Conservation (phyloP, 2,888 invertebrate species). For the Fragum whitleyi region DNA sequence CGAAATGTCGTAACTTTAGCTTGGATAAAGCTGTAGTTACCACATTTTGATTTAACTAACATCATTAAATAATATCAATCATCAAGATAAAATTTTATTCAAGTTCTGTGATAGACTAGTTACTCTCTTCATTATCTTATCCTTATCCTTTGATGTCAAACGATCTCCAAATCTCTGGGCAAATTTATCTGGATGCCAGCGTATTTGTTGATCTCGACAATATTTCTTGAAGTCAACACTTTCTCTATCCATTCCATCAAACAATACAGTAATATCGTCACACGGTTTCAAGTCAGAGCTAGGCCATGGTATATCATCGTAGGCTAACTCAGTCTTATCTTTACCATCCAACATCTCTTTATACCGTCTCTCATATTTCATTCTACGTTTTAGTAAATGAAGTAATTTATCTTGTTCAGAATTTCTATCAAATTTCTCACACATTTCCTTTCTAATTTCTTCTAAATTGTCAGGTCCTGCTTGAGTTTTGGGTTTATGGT, state of each 20-base stretch:
- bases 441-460: slow-evolving; percentile 70
- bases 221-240: slow-evolving; percentile 70
- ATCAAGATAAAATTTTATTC: slow-evolving; percentile 66
- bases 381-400: slow-evolving; percentile 59
- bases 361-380: slow-evolving; percentile 71
- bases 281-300: slow-evolving; percentile 49
- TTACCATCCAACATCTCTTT: slow-evolving; percentile 53
- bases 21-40: too few species aligned
- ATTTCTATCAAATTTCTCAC: slow-evolving; percentile 67
- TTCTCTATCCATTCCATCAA: slow-evolving; percentile 71
- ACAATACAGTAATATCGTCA: slow-evolving; percentile 71
- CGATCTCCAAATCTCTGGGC: slow-evolving; percentile 77
- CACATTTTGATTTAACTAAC: too few species aligned
- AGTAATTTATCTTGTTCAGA: slow-evolving; percentile 56
- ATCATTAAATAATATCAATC: too few species aligned
- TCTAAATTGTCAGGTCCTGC: slow-evolving; percentile 53
- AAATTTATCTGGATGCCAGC: slow-evolving; percentile 84
- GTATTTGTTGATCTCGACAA: slow-evolving; percentile 77
- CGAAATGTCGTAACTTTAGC: too few species aligned
- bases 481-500: slow-evolving; percentile 36
- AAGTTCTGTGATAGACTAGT: slow-evolving; percentile 81
- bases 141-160: slow-evolving; percentile 68
- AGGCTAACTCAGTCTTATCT: slow-evolving; percentile 59
- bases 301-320: slow-evolving; percentile 81
- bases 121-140: slow-evolving; percentile 75